phyloP scores from a whole-genome alignment of 2,888 invertebrate genomes.

The Allygus modestus region DNA sequence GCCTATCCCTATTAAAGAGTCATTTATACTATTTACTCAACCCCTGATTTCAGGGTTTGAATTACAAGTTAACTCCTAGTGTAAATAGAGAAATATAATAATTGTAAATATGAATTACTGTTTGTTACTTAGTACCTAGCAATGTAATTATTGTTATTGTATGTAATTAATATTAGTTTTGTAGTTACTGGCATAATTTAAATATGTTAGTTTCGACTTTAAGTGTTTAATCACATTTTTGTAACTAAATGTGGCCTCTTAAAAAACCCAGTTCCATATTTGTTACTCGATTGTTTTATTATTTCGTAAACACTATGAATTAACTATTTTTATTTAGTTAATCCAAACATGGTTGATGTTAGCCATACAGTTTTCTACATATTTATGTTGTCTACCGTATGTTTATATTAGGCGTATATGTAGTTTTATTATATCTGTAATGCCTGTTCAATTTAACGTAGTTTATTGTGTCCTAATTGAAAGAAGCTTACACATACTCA shows the following conservation, averaged over 20 bases:
- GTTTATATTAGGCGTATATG: too few relatives aligned
- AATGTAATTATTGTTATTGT: constrained; percentile 32
- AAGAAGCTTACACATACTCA: neutral
- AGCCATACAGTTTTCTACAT: neutral
- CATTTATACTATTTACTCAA: too few relatives aligned
- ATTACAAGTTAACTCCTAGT: neutral
- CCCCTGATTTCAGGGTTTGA: too few relatives aligned
- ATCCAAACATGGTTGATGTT: too few relatives aligned
- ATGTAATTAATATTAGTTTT: constrained; percentile 6
- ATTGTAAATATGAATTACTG: constrained; percentile 1
- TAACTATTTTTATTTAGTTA: too few relatives aligned
- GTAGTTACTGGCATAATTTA: neutral
- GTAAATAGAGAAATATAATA: neutral
- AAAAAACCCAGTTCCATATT: neutral
- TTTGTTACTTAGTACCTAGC: constrained; percentile 20
- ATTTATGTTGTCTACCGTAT: too few relatives aligned
- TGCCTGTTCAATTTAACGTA: too few relatives aligned
- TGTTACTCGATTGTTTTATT: neutral
- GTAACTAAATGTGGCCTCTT: neutral
- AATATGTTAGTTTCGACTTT: neutral
- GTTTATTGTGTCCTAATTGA: too few relatives aligned
- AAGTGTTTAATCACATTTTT: constrained; percentile 5
- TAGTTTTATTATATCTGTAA: too few relatives aligned
- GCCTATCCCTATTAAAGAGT: too few relatives aligned
- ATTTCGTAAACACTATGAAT: too few relatives aligned